Evolutionary conservation across 2,113 vertebrate species (phyloP).

Genomic region (Carettochelys insculpta): DNA sequence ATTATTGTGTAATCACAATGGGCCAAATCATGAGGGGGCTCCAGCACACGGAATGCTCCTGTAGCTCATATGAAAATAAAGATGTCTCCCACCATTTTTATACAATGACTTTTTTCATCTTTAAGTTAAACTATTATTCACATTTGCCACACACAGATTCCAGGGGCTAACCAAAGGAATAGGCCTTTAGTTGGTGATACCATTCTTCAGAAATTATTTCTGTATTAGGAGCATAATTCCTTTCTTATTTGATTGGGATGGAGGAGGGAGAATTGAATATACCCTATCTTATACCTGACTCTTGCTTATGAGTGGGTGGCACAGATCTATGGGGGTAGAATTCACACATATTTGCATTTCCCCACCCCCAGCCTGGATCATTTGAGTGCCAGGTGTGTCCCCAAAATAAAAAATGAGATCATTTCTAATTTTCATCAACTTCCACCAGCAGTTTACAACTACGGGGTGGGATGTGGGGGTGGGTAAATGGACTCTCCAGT

Average conservation of each 20-base stretch:
- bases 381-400: background rate
- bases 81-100: background rate
- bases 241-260: background rate
- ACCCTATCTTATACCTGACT: background rate
- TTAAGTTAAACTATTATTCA: background rate
- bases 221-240: background rate
- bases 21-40: background rate
- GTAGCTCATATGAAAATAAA: background rate
- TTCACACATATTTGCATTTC: background rate
- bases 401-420: background rate
- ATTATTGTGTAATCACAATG: background rate
- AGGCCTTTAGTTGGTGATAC: background rate
- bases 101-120: fast-evolving
- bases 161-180: background rate
- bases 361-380: background rate
- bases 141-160: background rate
- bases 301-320: background rate
- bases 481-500: background rate
- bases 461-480: too few species aligned
- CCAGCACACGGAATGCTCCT: background rate
- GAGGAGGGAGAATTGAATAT: background rate
- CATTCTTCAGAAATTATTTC: background rate
- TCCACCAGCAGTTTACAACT: background rate
- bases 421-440: background rate
- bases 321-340: fast-evolving